Evolutionary conservation across 1,140 invertebrate genomes (phyloP), one percentile per base, ranked within the genome.

Genomic region (Holotrichia oblita): DNA sequence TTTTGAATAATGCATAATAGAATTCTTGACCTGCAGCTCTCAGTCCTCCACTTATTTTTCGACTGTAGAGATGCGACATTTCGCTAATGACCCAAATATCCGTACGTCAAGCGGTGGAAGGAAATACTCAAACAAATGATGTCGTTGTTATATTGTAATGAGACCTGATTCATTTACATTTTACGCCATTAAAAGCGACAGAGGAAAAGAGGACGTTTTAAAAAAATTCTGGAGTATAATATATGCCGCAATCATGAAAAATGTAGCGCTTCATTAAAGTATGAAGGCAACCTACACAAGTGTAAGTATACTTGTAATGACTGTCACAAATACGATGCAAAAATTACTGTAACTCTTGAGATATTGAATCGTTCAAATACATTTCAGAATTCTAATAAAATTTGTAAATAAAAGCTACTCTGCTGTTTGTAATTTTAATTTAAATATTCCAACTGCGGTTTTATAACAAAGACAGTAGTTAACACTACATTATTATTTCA

Each of bases 91-190:
- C 48, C 48, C 48, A 17, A 55, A 55, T 34, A 55, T 14, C 17
- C 48, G 48, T 6, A 55, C 14, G 48, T 55, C 14, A 72, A 72
- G 64, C 1, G 22, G 64, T 24, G 24, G 64, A 72, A 72, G 64
- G 9, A 72, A 72, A 72, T 22, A 72, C 64, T 72, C 34, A 40
- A 72, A 72, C 64, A 72, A 72, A 72, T 22, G 64, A 72, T 27
- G 64, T 72, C 64, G 64, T 72, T 72, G 22, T 72, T 72, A 72
- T n/a, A 72, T 72, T 72, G 24, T 72, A 40, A 72, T 40, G 22
- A 27, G 64, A 24, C 34, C 12, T 17, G 64, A 72, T 34, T 40
- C 64, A 72, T 69, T 69, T 69, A 69, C 64, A 69, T 72, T 72
- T 72, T 22, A n/a, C 64, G 64, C 22, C 22, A 24, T 72, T 72